Conservation (phyloP, 2,888 invertebrate species). For the Sphaeridia pumilis region DNA sequence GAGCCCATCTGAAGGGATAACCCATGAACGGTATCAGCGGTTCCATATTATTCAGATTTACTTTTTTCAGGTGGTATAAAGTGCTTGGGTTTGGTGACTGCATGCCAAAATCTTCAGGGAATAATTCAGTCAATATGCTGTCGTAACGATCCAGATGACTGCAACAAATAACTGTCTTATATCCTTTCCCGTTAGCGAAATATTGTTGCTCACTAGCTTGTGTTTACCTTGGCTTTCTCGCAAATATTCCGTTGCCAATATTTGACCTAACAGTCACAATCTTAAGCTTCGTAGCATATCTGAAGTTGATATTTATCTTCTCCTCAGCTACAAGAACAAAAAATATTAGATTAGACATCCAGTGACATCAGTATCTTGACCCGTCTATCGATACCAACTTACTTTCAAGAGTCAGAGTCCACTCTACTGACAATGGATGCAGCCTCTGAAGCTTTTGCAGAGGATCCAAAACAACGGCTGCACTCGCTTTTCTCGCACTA, state of each 20-base stretch:
- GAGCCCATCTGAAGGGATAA: slow-evolving; percentile 81
- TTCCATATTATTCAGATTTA: slow-evolving; percentile 41
- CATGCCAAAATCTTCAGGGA: slow-evolving; percentile 59
- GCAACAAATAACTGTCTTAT: too few relatives aligned
- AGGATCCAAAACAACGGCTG: slow-evolving; percentile 20
- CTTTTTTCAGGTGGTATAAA: slow-evolving; percentile 51
- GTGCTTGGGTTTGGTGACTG: slow-evolving; percentile 76
- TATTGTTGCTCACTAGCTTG: too few relatives aligned
- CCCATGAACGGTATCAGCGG: slow-evolving; percentile 51
- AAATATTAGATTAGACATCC: too few relatives aligned
- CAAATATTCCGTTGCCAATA: too few relatives aligned
- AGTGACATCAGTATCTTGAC: too few relatives aligned
- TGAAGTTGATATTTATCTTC: slow-evolving; percentile 54
- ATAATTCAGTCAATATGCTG: slow-evolving; percentile 63
- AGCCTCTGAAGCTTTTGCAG: slow-evolving; percentile 22
- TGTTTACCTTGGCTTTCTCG: too few relatives aligned
- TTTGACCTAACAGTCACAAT: slow-evolving; percentile 62
- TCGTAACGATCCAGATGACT: slow-evolving; percentile 39
- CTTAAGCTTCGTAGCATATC: slow-evolving; percentile 57
- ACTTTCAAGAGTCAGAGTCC: slow-evolving; percentile 22
- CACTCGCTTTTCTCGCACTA: slow-evolving; percentile 13
- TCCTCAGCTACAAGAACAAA: slow-evolving; percentile 47
- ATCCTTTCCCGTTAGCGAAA: too few relatives aligned
- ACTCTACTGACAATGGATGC: slow-evolving; percentile 31
- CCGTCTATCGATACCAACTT: not conserved